Base-by-base conservation (phyloP, 1,140 invertebrate genomes). In the Camponotus vicinus region DNA sequence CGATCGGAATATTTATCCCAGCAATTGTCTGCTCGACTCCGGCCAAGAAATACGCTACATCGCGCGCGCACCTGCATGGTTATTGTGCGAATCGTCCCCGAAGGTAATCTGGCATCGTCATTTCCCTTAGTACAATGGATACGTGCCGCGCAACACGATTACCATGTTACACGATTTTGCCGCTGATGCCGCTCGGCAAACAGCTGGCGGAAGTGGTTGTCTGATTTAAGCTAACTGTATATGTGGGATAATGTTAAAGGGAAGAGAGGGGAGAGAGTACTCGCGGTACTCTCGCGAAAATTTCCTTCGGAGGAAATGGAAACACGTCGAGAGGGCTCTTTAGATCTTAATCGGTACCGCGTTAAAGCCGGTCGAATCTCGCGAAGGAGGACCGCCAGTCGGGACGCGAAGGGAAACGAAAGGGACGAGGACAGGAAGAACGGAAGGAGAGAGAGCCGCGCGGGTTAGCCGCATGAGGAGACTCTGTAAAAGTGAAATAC, bases 401-500 rank as follows among this genome's bases (percentile, higher is more conserved):
- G 83, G 32, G 55, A 34, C 13, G 66, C 57, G 55, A 27, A 55
- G 18, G 21, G 1, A 34, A 32, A 59, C 49, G 75, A 13, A 40
- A 49, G 64, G 34, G 55, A 21, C 27, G 57, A 59, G 27, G 32
- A 59, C 4, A 37, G 5, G 32, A n/a, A 52, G 52, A 69, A 57
- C 9, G 52, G 34, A 87, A 52, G 32, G 45, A 73, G 75, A 76
- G 84, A 83, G 84, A 89, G 66, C 73, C 59, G 49, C 15, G 69
- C 89, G 83, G 64, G 88, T 90, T 90, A 90, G 86, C 77, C 86
- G 79, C 71, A 86, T 69, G 76, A 73, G 59, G 90, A 88, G 85
- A 82, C 82, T 86, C 75, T 88, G 91, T 93, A 90, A 92, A 93
- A 92, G 88, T 93, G 86, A 93, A 93, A 93, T 92, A 93, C 42